Evolutionary conservation across 2,797 vertebrate species (phyloP), one percentile per base, ranked within the genome.

Genomic region (Spinibarbus caldwelli): DNA sequence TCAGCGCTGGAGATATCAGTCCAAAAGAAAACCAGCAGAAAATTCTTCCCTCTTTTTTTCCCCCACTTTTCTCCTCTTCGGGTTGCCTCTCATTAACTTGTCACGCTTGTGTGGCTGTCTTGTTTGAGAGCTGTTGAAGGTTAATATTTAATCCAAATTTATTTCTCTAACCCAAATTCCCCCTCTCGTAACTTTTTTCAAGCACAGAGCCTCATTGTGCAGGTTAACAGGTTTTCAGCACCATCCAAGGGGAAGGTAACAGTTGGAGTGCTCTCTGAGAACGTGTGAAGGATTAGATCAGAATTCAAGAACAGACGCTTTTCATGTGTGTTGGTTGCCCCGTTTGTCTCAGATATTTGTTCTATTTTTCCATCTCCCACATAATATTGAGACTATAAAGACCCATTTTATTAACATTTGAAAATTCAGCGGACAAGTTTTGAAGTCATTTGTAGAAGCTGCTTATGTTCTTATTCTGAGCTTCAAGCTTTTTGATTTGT

Each of bases 151-250:
- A 95, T 95, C 93, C 91, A 92, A 94, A 95, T 94, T 95, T 91
- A 93, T 95, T 95, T 93, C 95, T 95, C 95, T 96, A 95, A 96
- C 95, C 95, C 93, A 94, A 95, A 96, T 96, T 95, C 95, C 95
- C 95, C 94, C 94, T 93, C 92, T 87, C 88, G 87, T 96, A 96
- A 95, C 94, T 94, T 94, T 92, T 95, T 95, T 94, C 95, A 96
- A 95, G 94, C 92, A 92, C 95, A 95, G 95, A 94, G 93, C 93
- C 94, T 96, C 92, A 91, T 95, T 94, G 94, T 72, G 89, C 94
- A 92, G 91, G 92, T 89, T 87, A 92, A 91, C 95, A 95, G 95
- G 95, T 96, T 95, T 94, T 94, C 95, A 94, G 93, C 95, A 94
- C 92, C 94, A 90, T 93, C 95, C 93, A 90, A 83, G 93, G 94